These are phyloP conservation scores for Carapus acus DNA, from an alignment of 2,797 vertebrate genomes.

Conservation along the genomic window DNA sequence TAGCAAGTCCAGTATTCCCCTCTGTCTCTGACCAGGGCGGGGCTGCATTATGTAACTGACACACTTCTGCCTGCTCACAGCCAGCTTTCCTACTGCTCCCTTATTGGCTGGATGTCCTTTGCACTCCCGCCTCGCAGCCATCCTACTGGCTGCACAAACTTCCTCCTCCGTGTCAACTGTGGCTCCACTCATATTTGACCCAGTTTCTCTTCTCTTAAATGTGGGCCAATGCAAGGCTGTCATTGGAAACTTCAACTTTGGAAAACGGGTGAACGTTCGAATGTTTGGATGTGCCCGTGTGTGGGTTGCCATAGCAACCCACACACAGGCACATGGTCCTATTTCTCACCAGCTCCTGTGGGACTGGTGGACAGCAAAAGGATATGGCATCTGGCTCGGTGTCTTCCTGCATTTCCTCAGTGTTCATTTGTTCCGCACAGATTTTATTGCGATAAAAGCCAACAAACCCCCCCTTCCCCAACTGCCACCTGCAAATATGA, in stretches of 20 bases:
- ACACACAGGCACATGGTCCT: background rate
- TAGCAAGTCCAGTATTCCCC: slow-evolving; percentile 7
- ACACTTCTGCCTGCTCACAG: slow-evolving; percentile 54
- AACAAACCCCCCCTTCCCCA: too few species aligned
- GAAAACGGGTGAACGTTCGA: background rate
- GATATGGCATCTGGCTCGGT: slow-evolving; percentile 1
- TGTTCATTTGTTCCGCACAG: slow-evolving; percentile 25
- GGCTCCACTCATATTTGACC: slow-evolving; percentile 64
- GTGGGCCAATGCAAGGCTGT: slow-evolving; percentile 24
- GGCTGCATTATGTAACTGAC: slow-evolving; percentile 73
- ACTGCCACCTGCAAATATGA: slow-evolving; percentile 14
- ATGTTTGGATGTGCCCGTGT: slow-evolving; percentile 1
- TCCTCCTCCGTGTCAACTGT: slow-evolving; percentile 64
- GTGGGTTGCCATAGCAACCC: background rate
- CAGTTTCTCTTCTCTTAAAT: slow-evolving; percentile 48
- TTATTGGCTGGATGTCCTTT: slow-evolving; percentile 54
- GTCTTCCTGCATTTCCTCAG: slow-evolving; percentile 9
- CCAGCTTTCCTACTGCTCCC: background rate
- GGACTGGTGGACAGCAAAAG: background rate
- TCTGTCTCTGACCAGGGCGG: slow-evolving; percentile 44
- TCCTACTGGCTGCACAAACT: slow-evolving; percentile 58
- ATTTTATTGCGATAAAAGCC: slow-evolving; percentile 37
- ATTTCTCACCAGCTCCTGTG: background rate
- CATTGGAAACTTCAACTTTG: slow-evolving; percentile 4
- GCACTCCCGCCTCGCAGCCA: slow-evolving; percentile 31